Evolutionary conservation across 2,113 vertebrate species (phyloP).

Genomic region (Melanotaenia duboulayi): DNA sequence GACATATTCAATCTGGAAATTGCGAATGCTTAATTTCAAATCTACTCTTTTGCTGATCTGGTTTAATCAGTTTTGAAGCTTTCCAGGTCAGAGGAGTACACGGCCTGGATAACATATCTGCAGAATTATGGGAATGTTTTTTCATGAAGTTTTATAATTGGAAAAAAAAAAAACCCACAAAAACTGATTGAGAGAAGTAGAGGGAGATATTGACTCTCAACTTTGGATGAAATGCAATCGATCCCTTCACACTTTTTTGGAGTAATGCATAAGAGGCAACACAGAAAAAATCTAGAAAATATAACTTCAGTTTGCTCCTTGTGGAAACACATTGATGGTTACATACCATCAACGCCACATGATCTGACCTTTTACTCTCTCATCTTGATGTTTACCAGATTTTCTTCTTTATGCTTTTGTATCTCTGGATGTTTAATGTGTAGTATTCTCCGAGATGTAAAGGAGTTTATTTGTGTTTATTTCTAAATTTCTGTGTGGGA

Average conservation of each 20-base stretch:
- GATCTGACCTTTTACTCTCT: background rate
- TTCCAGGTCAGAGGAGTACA: background rate
- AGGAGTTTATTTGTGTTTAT: background rate
- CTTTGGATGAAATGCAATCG: background rate
- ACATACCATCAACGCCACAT: background rate
- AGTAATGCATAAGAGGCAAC: background rate
- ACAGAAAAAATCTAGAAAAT: no score
- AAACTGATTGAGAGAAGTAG: constrained; percentile 6
- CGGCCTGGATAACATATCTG: constrained; percentile 6
- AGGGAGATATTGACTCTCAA: background rate
- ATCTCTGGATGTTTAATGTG: background rate
- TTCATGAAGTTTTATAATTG: background rate
- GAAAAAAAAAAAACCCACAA: constrained; percentile 23
- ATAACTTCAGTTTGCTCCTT: no score
- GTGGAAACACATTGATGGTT: background rate
- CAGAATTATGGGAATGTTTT: background rate
- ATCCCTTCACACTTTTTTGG: background rate
- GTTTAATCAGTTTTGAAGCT: constrained; percentile 8
- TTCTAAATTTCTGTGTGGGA: background rate
- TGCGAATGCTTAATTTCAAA: background rate
- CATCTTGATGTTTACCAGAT: background rate
- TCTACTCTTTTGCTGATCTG: constrained; percentile 5
- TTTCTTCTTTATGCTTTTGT: background rate
- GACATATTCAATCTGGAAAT: background rate
- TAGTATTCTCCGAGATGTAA: background rate